Base-by-base conservation (phyloP, 1,140 invertebrate genomes). In the Agrypnia vestita region DNA sequence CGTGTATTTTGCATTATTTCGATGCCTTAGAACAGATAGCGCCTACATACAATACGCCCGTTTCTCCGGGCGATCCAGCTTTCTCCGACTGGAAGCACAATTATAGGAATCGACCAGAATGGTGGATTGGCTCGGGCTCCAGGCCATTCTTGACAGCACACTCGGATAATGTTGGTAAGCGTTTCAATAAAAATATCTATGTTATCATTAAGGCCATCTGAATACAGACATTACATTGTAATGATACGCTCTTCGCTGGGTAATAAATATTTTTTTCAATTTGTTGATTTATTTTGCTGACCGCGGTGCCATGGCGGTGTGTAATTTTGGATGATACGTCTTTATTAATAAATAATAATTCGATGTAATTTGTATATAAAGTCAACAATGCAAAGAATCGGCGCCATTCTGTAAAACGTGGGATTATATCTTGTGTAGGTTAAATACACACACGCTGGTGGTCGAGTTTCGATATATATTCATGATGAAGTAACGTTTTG, bases 161-260 rank as follows among this genome's bases (percentile, higher is more conserved):
- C 51, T 35, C 51, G 11, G 43, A 13, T 55, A 12, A 56, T 74
- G 55, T 35, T 74, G 56, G n/a, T 78, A 71, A 71, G 59, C 62
- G 64, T 71, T 78, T 71, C 64, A 78, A 78, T 78, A 78, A 49
- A 76, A 76, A 64, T 78, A 78, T 72, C 61, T 44, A 72, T 78
- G 17, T 78, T 71, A 78, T 72, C 67, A 78, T 78, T 78, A 78
- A 78, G 35, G 55, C 35, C 15, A 35, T 55, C 21, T 51, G 76
- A 78, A 78, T 78, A 78, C 76, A 71, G 76, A 59, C 76, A 78
- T 78, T 78, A 78, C 44, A 72, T 56, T 56, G 64, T 78, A 78
- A 78, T 78, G 76, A 71, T 59, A 56, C 67, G 76, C 35, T 77
- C 64, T 77, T 77, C 76, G 47, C 46, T 49, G n/a, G 75, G 75